Conservation (phyloP, 2,113 vertebrate species). For the Sardina pilchardus region DNA sequence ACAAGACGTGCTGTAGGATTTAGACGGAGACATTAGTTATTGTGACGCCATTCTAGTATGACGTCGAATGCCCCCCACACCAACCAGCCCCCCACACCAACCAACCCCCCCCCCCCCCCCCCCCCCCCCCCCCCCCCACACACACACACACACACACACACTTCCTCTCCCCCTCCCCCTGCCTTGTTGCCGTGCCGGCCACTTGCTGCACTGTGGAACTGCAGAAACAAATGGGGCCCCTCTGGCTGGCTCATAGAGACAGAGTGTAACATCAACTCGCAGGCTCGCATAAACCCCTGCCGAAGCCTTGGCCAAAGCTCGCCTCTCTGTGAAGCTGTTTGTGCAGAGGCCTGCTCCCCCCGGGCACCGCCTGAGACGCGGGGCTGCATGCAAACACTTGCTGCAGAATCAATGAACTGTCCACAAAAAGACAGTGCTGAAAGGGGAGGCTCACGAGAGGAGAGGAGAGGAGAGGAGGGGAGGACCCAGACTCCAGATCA, state of each 20-base stretch:
- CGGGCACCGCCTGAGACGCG: not conserved
- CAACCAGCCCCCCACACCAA: no score
- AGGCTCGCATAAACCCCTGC: not conserved
- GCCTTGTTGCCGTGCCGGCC: not conserved
- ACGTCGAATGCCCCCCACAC: no score
- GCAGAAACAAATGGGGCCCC: not conserved
- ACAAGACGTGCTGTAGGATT: constrained; percentile 25
- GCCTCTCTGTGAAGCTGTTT: not conserved
- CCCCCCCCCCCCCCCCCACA: not conserved
- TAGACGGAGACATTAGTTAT: constrained; percentile 37
- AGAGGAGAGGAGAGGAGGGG: not conserved
- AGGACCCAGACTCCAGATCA: constrained; percentile 23
- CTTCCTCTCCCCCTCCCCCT: not conserved
- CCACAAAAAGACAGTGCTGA: not conserved
- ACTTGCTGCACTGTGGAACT: not conserved
- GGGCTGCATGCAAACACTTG: constrained; percentile 9
- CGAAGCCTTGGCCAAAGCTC: not conserved
- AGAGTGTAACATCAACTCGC: not conserved
- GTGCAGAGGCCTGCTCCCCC: not conserved
- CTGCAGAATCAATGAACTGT: constrained; percentile 6
- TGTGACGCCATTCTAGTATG: constrained; percentile 27
- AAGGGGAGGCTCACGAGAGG: not conserved
- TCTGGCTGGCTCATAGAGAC: not conserved
- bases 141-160: no score
- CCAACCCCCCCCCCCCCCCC: not conserved